Conservation (phyloP, 2,797 vertebrate genomes). For the Crax fasciolata region DNA sequence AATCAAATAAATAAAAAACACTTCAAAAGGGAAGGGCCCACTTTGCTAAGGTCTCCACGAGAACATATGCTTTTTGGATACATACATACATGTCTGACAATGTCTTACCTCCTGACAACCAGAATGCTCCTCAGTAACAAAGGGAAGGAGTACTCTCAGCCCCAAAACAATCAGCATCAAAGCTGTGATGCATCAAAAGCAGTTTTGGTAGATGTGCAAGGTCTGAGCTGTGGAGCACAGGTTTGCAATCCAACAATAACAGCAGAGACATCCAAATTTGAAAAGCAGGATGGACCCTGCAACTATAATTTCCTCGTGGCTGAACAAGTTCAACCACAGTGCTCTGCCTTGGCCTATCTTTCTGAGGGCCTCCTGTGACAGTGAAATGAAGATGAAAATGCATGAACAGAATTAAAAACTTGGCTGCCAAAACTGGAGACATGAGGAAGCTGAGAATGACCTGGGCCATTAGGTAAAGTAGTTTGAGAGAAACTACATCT, state of each 20-base stretch:
- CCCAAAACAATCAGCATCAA: neutral
- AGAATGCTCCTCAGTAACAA: fast-evolving
- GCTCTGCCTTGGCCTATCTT: neutral
- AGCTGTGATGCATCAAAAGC: neutral
- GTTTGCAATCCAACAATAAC: neutral
- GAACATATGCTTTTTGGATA: fast-evolving
- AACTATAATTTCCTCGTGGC: neutral
- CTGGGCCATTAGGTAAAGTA: neutral
- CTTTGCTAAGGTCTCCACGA: neutral
- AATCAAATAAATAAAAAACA: neutral
- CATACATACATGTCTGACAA: neutral
- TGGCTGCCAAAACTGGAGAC: neutral
- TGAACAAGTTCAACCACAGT: neutral
- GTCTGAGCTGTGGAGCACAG: neutral
- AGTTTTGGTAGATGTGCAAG: neutral
- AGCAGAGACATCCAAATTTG: neutral
- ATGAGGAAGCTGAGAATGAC: neutral
- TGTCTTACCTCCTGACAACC: neutral
- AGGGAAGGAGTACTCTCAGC: neutral
- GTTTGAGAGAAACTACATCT: neutral
- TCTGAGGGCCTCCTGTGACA: neutral
- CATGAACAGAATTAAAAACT: neutral
- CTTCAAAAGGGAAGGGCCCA: neutral
- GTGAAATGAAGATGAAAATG: neutral
- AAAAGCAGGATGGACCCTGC: neutral